Evolutionary conservation across 2,113 vertebrate species (phyloP), one percentile per base, ranked within the genome.

Genomic region (Pomatorhinus ruficollis): DNA sequence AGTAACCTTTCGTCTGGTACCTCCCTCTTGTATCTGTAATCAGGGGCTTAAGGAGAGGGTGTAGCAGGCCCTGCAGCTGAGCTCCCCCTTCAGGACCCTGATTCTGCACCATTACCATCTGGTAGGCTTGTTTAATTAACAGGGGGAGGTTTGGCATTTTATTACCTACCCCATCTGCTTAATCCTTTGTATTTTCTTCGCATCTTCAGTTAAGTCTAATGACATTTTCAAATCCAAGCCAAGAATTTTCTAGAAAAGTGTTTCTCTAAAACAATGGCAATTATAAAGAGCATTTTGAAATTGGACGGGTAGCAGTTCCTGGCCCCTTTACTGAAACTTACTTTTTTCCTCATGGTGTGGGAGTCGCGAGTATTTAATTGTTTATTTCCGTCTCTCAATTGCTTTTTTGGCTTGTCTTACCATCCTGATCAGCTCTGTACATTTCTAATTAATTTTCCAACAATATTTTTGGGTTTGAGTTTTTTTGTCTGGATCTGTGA

Each of bases 171-270:
- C 69, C 12, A 35, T 82, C 63, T 95, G 91, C 72, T 89, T 96
- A 77, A 84, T 83, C 68, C 66, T 81, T 91, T 93, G 65, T 95
- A 37, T 93, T 94, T 94, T 71, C 66, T 71, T 93, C 78, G 56
- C 78, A 81, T 76, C 71, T 81, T 83, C 59, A 77, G 30, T 92
- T 89, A 79, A 10, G 9, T 54, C 47, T 81, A 71, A 92, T 54
- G 72, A 95, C 37, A 79, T 83, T 90, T 96, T 93, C 69, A 83
- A 88, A 69, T 81, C 30, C 40, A 87, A 87, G 49, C n/a, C 35
- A 52, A 27, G 20, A 78, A 31, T 61, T 81, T 75, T 75, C 49
- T 72, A 61, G 49, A 66, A 66, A 88, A 76, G 24, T 17, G 6
- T 53, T 88, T 91, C 37, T 89, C 53, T 39, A 75, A 85, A 85